Base-by-base conservation (phyloP, 2,113 vertebrate species). In the Apodemus sylvaticus region DNA sequence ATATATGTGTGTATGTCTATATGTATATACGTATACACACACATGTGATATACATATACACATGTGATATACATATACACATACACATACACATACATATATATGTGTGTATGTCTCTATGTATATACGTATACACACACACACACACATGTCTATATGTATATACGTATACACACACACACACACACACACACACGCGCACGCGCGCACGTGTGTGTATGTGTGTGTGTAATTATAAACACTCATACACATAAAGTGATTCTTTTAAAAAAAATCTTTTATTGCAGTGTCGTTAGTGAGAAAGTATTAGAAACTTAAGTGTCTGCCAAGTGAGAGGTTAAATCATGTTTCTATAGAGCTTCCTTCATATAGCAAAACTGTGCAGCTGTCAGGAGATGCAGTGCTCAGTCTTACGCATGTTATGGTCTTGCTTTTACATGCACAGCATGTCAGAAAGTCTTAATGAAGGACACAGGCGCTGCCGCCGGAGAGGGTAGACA, bases 291-390 rank as follows among this genome's bases (percentile, higher is more conserved):
- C 39, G 7, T 48, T 76, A 91, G 16, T 36, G 17, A 82, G 19
- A 93, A 77, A 62, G 14, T 85, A 48, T 85, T 71, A 85, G 36
- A 78, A 90, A 66, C 45, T n/a, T 42, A 78, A 92, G 78, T 93
- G 34, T 34, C 64, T 36, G 12, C 55, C 64, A 31, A 51, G 19
- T 74, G 36, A 20, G 16, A 60, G 24, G 22, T n/a, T 77, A 86
- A 96, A 77, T 87, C 53, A 77, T 16, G 58, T 16, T 3, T 66
- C 31, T 86, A 14, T 48, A 66, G 45, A 66, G 29, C 34, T 42
- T 36, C 36, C 17, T 76, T 92, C 39, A 68, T 62, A 53, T n/a
- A n/a, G 74, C 53, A 71, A 92, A 92, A 83, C 79, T 77, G 24
- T 62, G n/a, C 8, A 48, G 14, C 29, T 36, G 42, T 77, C 68